Percentiles rank a stretch among this genome's conserved stretches.
Evolutionary conservation across 1,140 invertebrate species (phyloP).

Genomic region (Cardiocondyla obscurior): DNA sequence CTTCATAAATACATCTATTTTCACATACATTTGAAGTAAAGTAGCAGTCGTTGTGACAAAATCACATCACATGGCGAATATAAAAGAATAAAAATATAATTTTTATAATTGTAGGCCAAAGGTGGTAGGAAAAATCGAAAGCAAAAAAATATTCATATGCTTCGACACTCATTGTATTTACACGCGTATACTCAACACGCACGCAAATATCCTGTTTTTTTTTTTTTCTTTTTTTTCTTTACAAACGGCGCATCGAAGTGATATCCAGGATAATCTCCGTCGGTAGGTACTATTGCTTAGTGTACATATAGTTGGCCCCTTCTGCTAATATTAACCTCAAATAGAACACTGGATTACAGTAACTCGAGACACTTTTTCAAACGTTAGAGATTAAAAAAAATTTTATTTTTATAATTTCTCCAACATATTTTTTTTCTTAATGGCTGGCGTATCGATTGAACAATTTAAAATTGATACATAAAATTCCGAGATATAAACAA

Average conservation of each 20-base stretch:
- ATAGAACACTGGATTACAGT: too few relatives aligned
- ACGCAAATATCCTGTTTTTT: neutral
- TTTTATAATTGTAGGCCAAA: constrained; percentile 68
- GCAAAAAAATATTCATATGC: constrained; percentile 29
- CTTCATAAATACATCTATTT: constrained; percentile 70
- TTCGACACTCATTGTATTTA: neutral
- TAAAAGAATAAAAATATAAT: constrained; percentile 74
- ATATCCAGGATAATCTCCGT: constrained; percentile 8
- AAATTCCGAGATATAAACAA: too few relatives aligned
- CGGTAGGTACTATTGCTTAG: constrained; percentile 37
- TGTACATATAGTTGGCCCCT: constrained; percentile 64
- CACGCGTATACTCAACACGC: neutral
- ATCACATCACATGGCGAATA: constrained; percentile 60
- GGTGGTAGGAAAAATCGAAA: constrained; percentile 55
- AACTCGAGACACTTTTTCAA: too few relatives aligned
- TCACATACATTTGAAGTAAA: constrained; percentile 50
- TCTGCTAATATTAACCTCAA: constrained; percentile 60
- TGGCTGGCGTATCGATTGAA: too few relatives aligned
- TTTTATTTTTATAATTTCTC: too few relatives aligned
- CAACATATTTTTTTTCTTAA: too few relatives aligned
- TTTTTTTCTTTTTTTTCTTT: neutral
- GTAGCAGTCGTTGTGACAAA: constrained; percentile 36
- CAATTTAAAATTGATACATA: too few relatives aligned
- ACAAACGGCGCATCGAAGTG: constrained; percentile 50
- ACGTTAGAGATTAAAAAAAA: too few relatives aligned